Conservation (phyloP, 2,888 invertebrate genomes). For the Sialis lutaria region DNA sequence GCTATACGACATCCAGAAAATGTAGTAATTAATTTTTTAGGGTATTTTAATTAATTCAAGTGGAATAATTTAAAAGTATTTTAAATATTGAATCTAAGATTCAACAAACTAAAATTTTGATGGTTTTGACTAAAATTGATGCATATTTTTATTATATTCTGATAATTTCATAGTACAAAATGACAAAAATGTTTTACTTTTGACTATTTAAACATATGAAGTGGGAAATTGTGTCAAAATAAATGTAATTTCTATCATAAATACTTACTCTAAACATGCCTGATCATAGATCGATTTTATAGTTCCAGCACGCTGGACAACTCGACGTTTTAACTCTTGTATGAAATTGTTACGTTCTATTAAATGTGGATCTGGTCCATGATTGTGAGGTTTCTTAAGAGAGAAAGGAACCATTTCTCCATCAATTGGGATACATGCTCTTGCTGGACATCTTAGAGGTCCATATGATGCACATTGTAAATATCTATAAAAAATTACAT, state of each 20-base stretch:
- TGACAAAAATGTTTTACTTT: too few relatives aligned
- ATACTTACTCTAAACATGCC: slow-evolving; percentile 3
- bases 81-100: too few relatives aligned
- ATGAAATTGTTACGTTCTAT: slow-evolving; percentile 3
- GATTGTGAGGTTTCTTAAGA: slow-evolving; percentile 4
- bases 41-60: too few relatives aligned
- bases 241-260: too few relatives aligned
- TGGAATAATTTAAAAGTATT: neutral
- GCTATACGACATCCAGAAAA: neutral
- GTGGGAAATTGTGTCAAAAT: too few relatives aligned
- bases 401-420: slow-evolving; percentile 1
- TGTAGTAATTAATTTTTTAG: too few relatives aligned
- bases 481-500: neutral
- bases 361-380: slow-evolving; percentile 5
- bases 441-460: slow-evolving; percentile 2
- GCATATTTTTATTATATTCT: too few relatives aligned
- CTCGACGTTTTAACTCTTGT: slow-evolving; percentile 4
- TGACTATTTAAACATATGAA: too few relatives aligned
- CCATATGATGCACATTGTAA: slow-evolving; percentile 1
- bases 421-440: slow-evolving; percentile 1
- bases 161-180: too few relatives aligned
- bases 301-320: slow-evolving; percentile 4
- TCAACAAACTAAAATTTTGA: too few relatives aligned
- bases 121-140: too few relatives aligned
- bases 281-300: slow-evolving; percentile 6